Percentiles rank a stretch among this genome's conserved stretches.
phyloP scores from a whole-genome alignment of 1,140 invertebrate species.

The Drosophila asahinai region DNA sequence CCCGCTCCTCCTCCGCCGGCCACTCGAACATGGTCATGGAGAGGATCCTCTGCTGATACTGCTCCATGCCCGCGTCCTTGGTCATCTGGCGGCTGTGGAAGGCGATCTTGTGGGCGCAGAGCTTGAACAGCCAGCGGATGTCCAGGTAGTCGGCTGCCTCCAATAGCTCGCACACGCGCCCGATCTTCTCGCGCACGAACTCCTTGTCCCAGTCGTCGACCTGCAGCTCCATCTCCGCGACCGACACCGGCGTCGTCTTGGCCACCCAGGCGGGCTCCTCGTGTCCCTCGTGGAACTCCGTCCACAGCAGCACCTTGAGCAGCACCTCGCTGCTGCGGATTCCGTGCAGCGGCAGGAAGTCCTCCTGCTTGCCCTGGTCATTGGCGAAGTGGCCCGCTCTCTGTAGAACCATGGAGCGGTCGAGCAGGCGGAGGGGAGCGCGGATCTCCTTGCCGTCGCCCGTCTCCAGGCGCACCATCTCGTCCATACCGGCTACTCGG shows the following conservation, averaged over 20 bases:
- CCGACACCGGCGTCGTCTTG: background rate
- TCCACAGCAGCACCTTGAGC: conserved; percentile 40
- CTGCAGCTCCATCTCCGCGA: conserved; percentile 11
- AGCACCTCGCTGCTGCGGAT: conserved; percentile 13
- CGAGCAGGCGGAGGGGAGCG: background rate
- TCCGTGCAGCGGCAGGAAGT: conserved; percentile 12
- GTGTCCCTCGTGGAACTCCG: conserved; percentile 22
- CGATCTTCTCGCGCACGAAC: conserved; percentile 25
- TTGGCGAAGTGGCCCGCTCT: no score
- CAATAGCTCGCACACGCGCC: conserved; percentile 1
- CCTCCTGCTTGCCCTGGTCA: background rate
- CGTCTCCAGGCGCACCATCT: no score
- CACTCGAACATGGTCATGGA: conserved; percentile 1
- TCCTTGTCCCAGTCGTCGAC: conserved; percentile 41
- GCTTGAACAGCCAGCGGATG: conserved; percentile 30
- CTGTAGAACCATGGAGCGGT: background rate
- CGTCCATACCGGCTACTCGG: no score
- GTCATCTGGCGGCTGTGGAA: background rate
- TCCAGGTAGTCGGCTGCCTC: conserved; percentile 34
- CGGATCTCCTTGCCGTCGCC: no score
- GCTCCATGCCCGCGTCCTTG: background rate
- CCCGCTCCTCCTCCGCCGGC: no score
- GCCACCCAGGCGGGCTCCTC: conserved; percentile 33
- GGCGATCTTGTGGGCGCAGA: conserved; percentile 23
- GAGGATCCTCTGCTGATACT: background rate